A percentile compares a stretch with the other conserved stretches of the same genome.
Evolutionary conservation across 1,140 invertebrate species (phyloP).

Genomic region (Drosophila kurseongensis): DNA sequence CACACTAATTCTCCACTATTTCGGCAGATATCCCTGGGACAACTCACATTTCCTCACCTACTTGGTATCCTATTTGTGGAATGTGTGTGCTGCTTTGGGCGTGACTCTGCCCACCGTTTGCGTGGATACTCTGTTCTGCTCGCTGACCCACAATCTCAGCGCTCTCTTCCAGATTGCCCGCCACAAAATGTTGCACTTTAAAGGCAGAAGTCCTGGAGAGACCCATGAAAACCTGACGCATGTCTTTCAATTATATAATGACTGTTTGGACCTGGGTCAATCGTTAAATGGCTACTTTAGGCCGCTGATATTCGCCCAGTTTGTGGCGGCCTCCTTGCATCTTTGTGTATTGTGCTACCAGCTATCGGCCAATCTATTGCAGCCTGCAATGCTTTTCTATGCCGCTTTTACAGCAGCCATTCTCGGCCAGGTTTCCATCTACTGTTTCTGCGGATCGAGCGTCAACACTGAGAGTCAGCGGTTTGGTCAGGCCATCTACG

Average conservation of each 20-base stretch:
- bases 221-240: constrained; percentile 21
- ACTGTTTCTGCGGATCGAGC: constrained; percentile 50
- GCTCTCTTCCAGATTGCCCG: constrained; percentile 40
- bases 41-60: constrained; percentile 33
- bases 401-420: constrained; percentile 47
- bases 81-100: constrained; percentile 39
- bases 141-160: constrained; percentile 49
- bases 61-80: constrained; percentile 54
- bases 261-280: constrained; percentile 14
- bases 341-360: constrained; percentile 53
- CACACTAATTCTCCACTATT: background rate
- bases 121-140: constrained; percentile 50
- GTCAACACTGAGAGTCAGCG: constrained; percentile 24
- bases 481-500: constrained; percentile 36
- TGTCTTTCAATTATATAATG: constrained; percentile 20
- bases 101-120: constrained; percentile 47
- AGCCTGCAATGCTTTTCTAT: constrained; percentile 43
- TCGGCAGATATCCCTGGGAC: constrained; percentile 55
- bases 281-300: constrained; percentile 35
- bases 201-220: background rate
- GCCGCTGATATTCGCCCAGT: constrained; percentile 47
- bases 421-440: constrained; percentile 43
- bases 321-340: constrained; percentile 46
- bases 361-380: constrained; percentile 38
- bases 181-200: constrained; percentile 33